Evolutionary conservation across 2,888 invertebrate genomes (phyloP).

Genomic region (Lithosia quadra): DNA sequence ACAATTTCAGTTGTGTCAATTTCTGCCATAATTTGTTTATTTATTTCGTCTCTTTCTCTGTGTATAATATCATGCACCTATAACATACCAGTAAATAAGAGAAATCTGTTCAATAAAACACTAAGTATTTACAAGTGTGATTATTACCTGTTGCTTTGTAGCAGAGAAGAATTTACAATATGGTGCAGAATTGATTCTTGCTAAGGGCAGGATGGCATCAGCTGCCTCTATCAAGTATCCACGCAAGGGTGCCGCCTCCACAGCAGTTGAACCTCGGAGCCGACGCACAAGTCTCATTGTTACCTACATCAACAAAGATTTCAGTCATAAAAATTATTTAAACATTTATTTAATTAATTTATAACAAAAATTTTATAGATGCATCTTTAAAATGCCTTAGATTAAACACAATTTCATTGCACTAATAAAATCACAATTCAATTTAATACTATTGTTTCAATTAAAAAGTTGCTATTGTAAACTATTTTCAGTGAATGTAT

Average conservation of each 20-base stretch:
- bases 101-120: background rate
- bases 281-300: slow-evolving; percentile 94
- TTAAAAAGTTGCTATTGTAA: too few species aligned
- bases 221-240: slow-evolving; percentile 82
- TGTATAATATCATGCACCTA: slow-evolving; percentile 91
- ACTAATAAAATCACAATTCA: too few species aligned
- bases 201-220: slow-evolving; percentile 67
- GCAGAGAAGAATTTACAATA: slow-evolving; percentile 94
- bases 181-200: slow-evolving; percentile 81
- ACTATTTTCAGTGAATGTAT: too few species aligned
- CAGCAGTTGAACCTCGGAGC: slow-evolving; percentile 90
- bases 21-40: slow-evolving; percentile 88
- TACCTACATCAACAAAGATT: slow-evolving; percentile 62
- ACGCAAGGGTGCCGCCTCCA: slow-evolving; percentile 87
- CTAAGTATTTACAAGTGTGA: background rate
- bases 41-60: slow-evolving; percentile 90
- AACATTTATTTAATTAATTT: too few species aligned
- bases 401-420: too few species aligned
- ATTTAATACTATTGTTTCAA: too few species aligned
- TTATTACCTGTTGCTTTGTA: slow-evolving; percentile 87
- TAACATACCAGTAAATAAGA: slow-evolving; percentile 32
- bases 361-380: too few species aligned
- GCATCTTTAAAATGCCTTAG: too few species aligned
- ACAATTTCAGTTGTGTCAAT: slow-evolving; percentile 93
- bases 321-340: background rate